Evolutionary conservation across 2,797 vertebrate species (phyloP).

Genomic region (Allobates femoralis): DNA sequence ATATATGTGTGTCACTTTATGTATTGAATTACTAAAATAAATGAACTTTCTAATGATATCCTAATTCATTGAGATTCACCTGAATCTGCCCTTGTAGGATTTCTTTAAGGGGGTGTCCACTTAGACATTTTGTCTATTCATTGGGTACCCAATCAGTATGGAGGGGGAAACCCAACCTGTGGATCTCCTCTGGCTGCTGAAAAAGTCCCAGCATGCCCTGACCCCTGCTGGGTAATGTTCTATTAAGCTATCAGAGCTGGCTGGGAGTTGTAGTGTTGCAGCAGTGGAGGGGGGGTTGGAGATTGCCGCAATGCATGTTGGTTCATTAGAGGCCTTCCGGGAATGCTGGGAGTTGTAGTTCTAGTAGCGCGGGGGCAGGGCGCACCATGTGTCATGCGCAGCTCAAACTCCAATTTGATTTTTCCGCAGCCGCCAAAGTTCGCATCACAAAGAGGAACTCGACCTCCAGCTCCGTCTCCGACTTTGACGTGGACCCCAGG

Average conservation of each 20-base stretch:
- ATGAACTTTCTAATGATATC: no score
- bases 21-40: no score
- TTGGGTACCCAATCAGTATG: background rate
- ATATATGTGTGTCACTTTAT: no score
- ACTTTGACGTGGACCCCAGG: constrained; percentile 80
- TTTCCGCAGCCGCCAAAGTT: constrained; percentile 80
- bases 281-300: background rate
- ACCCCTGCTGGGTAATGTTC: no score
- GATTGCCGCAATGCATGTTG: no score
- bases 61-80: no score
- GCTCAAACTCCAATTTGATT: background rate
- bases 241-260: background rate
- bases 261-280: background rate
- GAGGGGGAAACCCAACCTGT: background rate
- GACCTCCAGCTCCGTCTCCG: constrained; percentile 75
- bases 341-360: no score
- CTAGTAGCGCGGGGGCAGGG: no score
- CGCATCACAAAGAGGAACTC: constrained; percentile 78
- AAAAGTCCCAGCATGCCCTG: no score
- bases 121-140: background rate
- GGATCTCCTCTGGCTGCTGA: background rate
- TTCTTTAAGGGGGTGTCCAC: no score
- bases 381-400: background rate
- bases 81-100: no score
- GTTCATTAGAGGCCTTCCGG: no score